Conservation (phyloP, 2,888 invertebrate genomes). For the Drosophila testacea region DNA sequence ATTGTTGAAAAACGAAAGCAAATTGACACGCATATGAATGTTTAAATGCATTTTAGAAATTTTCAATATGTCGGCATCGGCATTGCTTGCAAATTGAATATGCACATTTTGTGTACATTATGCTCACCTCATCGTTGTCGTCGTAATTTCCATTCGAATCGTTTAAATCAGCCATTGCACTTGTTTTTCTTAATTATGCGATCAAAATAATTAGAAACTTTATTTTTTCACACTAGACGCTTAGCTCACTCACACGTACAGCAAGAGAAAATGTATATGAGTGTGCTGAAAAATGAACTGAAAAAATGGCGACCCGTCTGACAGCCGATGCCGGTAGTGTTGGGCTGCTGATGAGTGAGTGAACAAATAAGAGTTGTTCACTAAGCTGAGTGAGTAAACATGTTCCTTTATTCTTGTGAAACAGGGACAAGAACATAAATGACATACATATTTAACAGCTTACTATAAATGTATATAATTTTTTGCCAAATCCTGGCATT, state of each 20-base stretch:
- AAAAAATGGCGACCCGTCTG: conserved; percentile 55
- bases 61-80: conserved; percentile 45
- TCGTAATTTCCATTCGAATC: conserved; percentile 80
- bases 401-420: conserved; percentile 1
- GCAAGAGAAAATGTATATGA: conserved; percentile 53
- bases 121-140: conserved; percentile 78
- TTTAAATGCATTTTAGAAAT: conserved; percentile 14
- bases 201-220: conserved; percentile 12
- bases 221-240: conserved; percentile 41
- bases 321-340: conserved; percentile 40
- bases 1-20: background rate
- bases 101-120: background rate
- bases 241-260: conserved; percentile 52
- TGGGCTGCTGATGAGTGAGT: conserved; percentile 16
- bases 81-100: conserved; percentile 6
- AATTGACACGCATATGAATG: background rate
- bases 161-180: conserved; percentile 71
- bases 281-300: conserved; percentile 44
- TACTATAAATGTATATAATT: background rate
- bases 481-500: no score
- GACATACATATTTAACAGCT: background rate
- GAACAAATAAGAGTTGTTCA: no score
- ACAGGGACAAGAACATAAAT: background rate
- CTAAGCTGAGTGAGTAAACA: no score
- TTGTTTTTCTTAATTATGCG: conserved; percentile 18